Conservation (phyloP, 2,797 vertebrate genomes). For the Kryptopterus vitreolus region DNA sequence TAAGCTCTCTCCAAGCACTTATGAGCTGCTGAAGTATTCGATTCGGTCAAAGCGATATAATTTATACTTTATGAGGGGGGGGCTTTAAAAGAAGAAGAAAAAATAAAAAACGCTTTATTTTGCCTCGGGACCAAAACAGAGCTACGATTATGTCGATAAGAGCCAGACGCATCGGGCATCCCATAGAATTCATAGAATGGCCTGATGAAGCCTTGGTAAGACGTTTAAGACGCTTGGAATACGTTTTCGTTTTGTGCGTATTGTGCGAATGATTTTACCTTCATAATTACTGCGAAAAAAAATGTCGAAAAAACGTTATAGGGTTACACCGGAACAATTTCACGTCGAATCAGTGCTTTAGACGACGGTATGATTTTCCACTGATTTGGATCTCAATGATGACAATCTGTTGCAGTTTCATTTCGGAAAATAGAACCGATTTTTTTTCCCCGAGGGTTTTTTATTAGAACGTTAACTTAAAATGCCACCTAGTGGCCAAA, state of each 20-base stretch:
- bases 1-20: conserved; percentile 30
- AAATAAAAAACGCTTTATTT: conserved; percentile 25
- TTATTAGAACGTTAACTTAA: too few species aligned
- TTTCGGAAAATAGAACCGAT: too few species aligned
- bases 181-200: not conserved
- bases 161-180: conserved; percentile 24
- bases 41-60: conserved; percentile 22
- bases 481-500: too few species aligned
- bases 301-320: too few species aligned
- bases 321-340: too few species aligned
- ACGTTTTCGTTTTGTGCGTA: not conserved
- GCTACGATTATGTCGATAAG: conserved; percentile 20
- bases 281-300: too few species aligned
- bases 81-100: too few species aligned
- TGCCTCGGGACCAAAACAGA: conserved; percentile 13
- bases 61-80: conserved; percentile 19
- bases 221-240: not conserved
- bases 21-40: conserved; percentile 28
- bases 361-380: too few species aligned
- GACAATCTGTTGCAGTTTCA: too few species aligned
- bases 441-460: too few species aligned
- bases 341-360: too few species aligned
- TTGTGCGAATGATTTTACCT: not conserved
- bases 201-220: not conserved
- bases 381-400: too few species aligned